A percentile compares a stretch with the other conserved stretches of the same genome.
phyloP scores from a whole-genome alignment of 2,113 vertebrate genomes.

The Verasper variegatus region DNA sequence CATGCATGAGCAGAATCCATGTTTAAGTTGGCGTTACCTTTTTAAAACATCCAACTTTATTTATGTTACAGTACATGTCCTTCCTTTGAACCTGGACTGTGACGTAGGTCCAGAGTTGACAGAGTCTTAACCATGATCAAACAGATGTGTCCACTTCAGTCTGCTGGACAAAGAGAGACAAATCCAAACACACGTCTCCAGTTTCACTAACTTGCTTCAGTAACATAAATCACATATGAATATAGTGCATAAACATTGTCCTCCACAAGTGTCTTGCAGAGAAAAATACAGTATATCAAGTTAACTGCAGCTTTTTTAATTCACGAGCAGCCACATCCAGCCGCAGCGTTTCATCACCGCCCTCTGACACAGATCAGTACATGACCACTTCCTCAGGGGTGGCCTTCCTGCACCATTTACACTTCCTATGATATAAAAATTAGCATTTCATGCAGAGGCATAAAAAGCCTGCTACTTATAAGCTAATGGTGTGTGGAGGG shows the following conservation, averaged over 20 bases:
- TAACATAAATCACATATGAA: conserved; percentile 7
- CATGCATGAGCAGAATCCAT: conserved; percentile 1
- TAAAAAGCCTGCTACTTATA: not conserved
- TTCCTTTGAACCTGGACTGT: conserved; percentile 42
- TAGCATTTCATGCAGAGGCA: conserved; percentile 1
- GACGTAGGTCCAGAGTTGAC: conserved; percentile 31
- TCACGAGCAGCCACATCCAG: conserved; percentile 1
- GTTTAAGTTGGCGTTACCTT: conserved; percentile 20
- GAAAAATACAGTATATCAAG: not conserved
- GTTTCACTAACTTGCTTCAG: conserved; percentile 9
- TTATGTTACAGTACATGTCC: conserved; percentile 29
- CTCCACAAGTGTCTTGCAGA: not conserved
- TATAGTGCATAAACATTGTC: conserved; percentile 5
- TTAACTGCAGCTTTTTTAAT: conserved; percentile 11
- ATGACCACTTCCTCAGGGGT: conserved; percentile 63
- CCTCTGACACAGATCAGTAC: not conserved
- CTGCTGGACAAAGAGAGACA: not conserved
- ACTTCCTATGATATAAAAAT: conserved; percentile 47
- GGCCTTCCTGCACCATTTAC: conserved; percentile 48
- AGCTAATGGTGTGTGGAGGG: not conserved
- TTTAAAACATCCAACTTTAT: conserved; percentile 16
- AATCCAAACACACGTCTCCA: conserved; percentile 3
- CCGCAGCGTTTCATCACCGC: not conserved
- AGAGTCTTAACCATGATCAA: conserved; percentile 28
- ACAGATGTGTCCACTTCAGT: conserved; percentile 37